These are phyloP conservation scores for Solea solea DNA, from an alignment of 2,113 vertebrate species.

Conservation along the genomic window DNA sequence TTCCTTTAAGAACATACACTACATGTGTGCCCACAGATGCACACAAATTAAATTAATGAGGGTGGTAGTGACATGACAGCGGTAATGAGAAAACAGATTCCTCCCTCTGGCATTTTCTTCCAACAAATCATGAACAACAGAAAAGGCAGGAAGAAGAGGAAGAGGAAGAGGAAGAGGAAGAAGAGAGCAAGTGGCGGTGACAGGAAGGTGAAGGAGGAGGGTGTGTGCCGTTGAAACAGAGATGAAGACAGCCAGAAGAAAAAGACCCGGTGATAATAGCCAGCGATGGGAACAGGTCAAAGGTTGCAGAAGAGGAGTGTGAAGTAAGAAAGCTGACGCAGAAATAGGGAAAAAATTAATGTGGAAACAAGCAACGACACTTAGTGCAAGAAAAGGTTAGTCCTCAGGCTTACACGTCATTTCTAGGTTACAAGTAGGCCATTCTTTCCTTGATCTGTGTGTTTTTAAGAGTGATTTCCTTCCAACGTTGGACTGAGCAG, in stretches of 20 bases:
- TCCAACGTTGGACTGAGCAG: too few species aligned
- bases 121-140: constrained; percentile 41
- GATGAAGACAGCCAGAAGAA: constrained; percentile 31
- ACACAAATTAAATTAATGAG: constrained; percentile 53
- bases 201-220: background rate
- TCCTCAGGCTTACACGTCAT: too few species aligned
- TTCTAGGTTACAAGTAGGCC: too few species aligned
- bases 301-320: constrained; percentile 10
- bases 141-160: constrained; percentile 15
- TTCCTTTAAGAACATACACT: too few species aligned
- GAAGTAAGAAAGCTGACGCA: constrained; percentile 8
- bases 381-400: too few species aligned
- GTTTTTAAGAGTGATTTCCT: too few species aligned
- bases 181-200: background rate
- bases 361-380: background rate
- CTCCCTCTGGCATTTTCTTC: constrained; percentile 52
- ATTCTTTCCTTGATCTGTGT: too few species aligned
- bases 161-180: background rate
- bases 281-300: constrained; percentile 27
- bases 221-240: constrained; percentile 33
- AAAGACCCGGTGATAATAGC: constrained; percentile 29
- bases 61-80: constrained; percentile 35
- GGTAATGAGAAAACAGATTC: constrained; percentile 68
- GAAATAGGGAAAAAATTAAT: constrained; percentile 11
- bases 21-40: background rate